A percentile compares a stretch with the other conserved stretches of the same genome.
Conservation (phyloP, 2,888 invertebrate genomes). For the Hipparchia sbordonii region DNA sequence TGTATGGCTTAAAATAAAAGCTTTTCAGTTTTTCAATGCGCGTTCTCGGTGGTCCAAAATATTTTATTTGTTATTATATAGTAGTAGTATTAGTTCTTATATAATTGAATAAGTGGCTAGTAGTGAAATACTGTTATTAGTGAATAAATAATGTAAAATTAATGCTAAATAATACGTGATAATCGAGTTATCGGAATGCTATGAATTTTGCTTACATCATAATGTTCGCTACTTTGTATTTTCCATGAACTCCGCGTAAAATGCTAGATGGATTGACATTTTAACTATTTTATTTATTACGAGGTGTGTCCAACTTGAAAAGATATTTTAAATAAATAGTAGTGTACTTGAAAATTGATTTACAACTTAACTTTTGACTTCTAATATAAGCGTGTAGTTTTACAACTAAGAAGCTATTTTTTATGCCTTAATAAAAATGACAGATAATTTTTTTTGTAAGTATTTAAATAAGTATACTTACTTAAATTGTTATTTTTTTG, state of each 20-base stretch:
- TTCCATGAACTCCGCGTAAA: conserved; percentile 5
- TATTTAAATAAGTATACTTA: no score
- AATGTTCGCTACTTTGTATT: background rate
- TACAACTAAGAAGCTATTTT: no score
- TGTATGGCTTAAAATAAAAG: background rate
- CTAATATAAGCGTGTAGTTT: background rate
- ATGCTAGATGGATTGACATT: conserved; percentile 9
- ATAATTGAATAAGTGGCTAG: background rate
- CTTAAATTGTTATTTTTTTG: no score
- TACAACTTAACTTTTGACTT: background rate
- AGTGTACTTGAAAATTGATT: no score
- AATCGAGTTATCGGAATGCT: background rate
- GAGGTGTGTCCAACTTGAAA: background rate
- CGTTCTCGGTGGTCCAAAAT: background rate
- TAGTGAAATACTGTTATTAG: background rate
- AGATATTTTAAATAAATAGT: background rate
- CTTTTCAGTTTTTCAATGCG: background rate
- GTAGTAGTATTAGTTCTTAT: background rate
- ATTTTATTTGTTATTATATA: background rate
- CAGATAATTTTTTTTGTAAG: no score
- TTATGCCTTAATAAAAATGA: no score
- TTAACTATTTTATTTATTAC: conserved; percentile 10
- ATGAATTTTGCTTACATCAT: conserved; percentile 8
- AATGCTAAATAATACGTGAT: background rate
- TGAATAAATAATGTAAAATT: conserved; percentile 9